Evolutionary conservation across 2,888 invertebrate species (phyloP).

Genomic region (Lasiommata megera): DNA sequence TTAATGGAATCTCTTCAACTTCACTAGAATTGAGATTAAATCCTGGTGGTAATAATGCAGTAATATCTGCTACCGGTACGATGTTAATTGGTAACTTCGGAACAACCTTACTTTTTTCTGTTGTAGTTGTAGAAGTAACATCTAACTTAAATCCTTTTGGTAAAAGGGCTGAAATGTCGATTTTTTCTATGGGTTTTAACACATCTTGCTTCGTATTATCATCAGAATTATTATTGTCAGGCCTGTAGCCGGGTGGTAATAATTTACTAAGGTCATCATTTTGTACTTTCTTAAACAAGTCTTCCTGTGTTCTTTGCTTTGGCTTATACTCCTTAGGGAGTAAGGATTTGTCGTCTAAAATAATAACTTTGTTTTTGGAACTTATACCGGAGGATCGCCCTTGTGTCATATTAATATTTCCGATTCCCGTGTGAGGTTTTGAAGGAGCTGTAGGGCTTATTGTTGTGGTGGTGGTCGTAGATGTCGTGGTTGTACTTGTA

Average conservation of each 20-base stretch:
- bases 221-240: slow-evolving; percentile 49
- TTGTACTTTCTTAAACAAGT: slow-evolving; percentile 69
- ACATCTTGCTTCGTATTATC: slow-evolving; percentile 51
- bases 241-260: slow-evolving; percentile 85
- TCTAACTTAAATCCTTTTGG: slow-evolving; percentile 83
- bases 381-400: slow-evolving; percentile 77
- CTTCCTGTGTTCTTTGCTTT: slow-evolving; percentile 63
- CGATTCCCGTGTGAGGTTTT: slow-evolving; percentile 41
- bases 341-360: slow-evolving; percentile 78
- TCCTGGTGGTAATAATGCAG: slow-evolving; percentile 84
- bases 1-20: slow-evolving; percentile 40
- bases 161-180: slow-evolving; percentile 82
- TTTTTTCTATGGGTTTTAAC: slow-evolving; percentile 52
- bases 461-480: slow-evolving; percentile 45
- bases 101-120: slow-evolving; percentile 49
- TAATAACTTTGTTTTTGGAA: slow-evolving; percentile 81
- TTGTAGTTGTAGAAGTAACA: slow-evolving; percentile 46
- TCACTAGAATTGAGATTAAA: slow-evolving; percentile 67
- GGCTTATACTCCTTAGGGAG: slow-evolving; percentile 80
- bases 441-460: slow-evolving; percentile 42
- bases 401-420: slow-evolving; percentile 64
- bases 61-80: slow-evolving; percentile 68
- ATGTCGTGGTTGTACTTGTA: slow-evolving; percentile 69
- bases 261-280: slow-evolving; percentile 82
- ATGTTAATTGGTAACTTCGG: slow-evolving; percentile 48